phyloP scores from a whole-genome alignment of 2,797 vertebrate genomes.

The Oreonectes daqikongensis region DNA sequence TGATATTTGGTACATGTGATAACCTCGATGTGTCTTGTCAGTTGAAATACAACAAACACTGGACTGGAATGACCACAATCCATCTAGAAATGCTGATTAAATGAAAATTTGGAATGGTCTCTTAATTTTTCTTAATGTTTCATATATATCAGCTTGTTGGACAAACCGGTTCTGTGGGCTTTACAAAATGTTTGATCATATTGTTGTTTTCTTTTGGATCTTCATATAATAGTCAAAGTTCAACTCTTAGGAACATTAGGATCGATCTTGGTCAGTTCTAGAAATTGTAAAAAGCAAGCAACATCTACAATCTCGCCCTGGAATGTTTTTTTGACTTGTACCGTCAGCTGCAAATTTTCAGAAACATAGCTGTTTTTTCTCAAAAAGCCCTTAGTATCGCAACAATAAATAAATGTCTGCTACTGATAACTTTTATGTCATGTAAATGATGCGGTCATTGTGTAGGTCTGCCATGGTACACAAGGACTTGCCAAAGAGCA shows the following conservation, averaged over 20 bases:
- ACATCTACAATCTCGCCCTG: conserved; percentile 7
- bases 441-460: conserved; percentile 52
- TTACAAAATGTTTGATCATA: no score
- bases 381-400: conserved; percentile 40
- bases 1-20: no score
- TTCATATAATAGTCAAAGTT: background rate
- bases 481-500: conserved; percentile 43
- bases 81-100: no score
- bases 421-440: conserved; percentile 58
- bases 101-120: no score
- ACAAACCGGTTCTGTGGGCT: no score
- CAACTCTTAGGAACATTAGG: background rate
- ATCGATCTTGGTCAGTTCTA: background rate
- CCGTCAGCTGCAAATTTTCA: conserved; percentile 38
- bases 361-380: conserved; percentile 26
- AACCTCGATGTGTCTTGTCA: no score
- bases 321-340: conserved; percentile 18
- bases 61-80: no score
- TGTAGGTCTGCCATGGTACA: conserved; percentile 47
- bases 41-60: no score
- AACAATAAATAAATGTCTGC: conserved; percentile 55
- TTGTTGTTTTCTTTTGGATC: no score
- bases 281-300: conserved; percentile 3
- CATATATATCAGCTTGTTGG: no score
- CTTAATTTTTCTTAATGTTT: no score